These are phyloP conservation scores for Eristalis tenax DNA, from an alignment of 2,888 invertebrate species.

Conservation along the genomic window DNA sequence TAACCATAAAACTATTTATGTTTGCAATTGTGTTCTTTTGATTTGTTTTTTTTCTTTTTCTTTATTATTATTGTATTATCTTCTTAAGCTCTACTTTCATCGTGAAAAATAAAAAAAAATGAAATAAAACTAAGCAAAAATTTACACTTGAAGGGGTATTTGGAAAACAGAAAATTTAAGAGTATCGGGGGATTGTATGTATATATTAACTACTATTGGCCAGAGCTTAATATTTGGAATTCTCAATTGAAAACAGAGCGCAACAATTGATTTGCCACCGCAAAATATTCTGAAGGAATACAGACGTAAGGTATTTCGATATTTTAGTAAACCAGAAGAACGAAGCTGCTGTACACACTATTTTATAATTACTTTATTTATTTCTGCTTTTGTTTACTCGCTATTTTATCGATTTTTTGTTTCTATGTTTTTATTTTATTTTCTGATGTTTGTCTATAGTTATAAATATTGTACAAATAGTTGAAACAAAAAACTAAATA, in stretches of 20 bases:
- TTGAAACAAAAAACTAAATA: slow-evolving; percentile 62
- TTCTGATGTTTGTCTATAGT: slow-evolving; percentile 25
- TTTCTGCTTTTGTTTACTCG: slow-evolving; percentile 36
- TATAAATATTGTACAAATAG: slow-evolving; percentile 66
- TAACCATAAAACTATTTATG: slow-evolving; percentile 22
- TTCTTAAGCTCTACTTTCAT: slow-evolving; percentile 52
- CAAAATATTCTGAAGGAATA: not conserved
- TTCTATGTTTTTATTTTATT: slow-evolving; percentile 8
- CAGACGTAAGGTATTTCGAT: not conserved
- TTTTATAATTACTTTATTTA: slow-evolving; percentile 38
- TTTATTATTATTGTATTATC: slow-evolving; percentile 20
- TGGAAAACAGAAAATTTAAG: not conserved
- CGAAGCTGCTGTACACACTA: slow-evolving; percentile 58
- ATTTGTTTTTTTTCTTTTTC: slow-evolving; percentile 65
- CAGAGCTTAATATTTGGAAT: slow-evolving; percentile 21
- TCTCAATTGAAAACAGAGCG: not conserved
- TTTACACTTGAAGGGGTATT: slow-evolving; percentile 25
- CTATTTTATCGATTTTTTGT: slow-evolving; percentile 25
- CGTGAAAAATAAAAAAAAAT: not conserved
- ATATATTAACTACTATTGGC: slow-evolving; percentile 41
- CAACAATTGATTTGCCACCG: not conserved
- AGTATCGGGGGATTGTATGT: not conserved
- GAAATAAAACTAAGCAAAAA: slow-evolving; percentile 2
- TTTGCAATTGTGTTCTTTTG: slow-evolving; percentile 71
- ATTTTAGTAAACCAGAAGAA: slow-evolving; percentile 13